phyloP scores from a whole-genome alignment of 2,888 invertebrate genomes.

The Carpatolechia fugitivella region DNA sequence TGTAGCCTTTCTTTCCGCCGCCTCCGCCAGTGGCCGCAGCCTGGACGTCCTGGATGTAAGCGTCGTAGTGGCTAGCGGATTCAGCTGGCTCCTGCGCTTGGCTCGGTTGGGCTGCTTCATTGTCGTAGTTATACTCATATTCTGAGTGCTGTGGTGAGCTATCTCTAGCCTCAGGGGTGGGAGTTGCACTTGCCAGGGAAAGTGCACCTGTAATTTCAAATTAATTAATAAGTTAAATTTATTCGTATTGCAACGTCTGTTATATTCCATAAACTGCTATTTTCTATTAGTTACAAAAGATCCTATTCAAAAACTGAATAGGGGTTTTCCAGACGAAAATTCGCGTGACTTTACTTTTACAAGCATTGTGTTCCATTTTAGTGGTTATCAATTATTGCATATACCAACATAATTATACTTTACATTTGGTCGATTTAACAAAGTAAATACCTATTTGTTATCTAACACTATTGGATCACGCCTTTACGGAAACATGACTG shows the following conservation, averaged over 20 bases:
- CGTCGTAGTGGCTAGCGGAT: constrained; percentile 71
- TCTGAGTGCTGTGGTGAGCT: constrained; percentile 43
- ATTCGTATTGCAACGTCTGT: no score
- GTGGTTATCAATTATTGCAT: constrained; percentile 1
- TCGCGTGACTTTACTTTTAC: no score
- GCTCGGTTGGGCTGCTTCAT: constrained; percentile 36
- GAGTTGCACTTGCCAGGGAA: constrained; percentile 35
- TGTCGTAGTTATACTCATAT: constrained; percentile 69
- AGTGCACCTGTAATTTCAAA: constrained; percentile 40
- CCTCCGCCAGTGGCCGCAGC: constrained; percentile 53
- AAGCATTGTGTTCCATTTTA: background rate
- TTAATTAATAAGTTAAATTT: no score
- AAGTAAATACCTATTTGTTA: background rate
- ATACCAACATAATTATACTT: constrained; percentile 4
- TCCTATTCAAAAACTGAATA: no score
- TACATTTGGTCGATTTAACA: constrained; percentile 2
- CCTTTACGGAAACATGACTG: constrained; percentile 16
- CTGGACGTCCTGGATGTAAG: constrained; percentile 67
- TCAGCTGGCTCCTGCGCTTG: constrained; percentile 55
- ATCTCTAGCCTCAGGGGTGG: constrained; percentile 49
- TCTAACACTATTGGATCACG: constrained; percentile 10
- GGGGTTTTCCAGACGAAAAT: no score
- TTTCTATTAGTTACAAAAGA: no score
- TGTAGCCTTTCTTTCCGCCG: constrained; percentile 76
- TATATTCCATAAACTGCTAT: no score